These are phyloP conservation scores for Tamias sibiricus DNA, from an alignment of 2,113 vertebrate species.

Conservation along the genomic window DNA sequence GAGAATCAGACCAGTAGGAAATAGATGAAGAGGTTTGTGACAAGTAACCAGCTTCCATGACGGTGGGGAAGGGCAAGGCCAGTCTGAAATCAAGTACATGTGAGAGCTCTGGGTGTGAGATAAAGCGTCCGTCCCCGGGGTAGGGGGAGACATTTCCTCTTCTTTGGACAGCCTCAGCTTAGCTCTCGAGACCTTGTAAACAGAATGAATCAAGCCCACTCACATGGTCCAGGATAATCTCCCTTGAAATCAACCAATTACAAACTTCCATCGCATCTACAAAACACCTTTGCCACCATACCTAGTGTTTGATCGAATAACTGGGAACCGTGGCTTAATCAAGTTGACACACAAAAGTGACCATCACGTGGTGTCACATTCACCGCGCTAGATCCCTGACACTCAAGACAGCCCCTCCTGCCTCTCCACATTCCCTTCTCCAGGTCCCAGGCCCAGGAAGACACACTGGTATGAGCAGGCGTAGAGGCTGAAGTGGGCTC, in stretches of 20 bases:
- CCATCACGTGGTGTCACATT: neutral
- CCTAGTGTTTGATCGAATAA: neutral
- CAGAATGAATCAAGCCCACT: neutral
- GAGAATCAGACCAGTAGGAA: neutral
- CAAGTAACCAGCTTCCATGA: neutral
- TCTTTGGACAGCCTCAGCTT: neutral
- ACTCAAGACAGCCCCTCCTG: neutral
- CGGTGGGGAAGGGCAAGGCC: neutral
- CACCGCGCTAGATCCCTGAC: neutral
- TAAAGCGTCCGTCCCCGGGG: neutral
- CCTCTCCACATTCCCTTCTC: neutral
- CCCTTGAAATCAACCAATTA: neutral
- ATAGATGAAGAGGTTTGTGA: neutral
- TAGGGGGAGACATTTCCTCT: neutral
- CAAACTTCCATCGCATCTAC: neutral
- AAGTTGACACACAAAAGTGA: neutral
- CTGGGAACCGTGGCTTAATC: neutral
- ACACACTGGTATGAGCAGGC: neutral
- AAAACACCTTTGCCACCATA: neutral
- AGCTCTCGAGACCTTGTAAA: neutral
- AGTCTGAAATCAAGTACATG: neutral
- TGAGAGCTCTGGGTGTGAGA: neutral
- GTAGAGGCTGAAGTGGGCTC: neutral
- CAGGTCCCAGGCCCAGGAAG: neutral
- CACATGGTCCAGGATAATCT: neutral